Conservation (phyloP, 1,140 invertebrate species). For the Nephila pilipes region DNA sequence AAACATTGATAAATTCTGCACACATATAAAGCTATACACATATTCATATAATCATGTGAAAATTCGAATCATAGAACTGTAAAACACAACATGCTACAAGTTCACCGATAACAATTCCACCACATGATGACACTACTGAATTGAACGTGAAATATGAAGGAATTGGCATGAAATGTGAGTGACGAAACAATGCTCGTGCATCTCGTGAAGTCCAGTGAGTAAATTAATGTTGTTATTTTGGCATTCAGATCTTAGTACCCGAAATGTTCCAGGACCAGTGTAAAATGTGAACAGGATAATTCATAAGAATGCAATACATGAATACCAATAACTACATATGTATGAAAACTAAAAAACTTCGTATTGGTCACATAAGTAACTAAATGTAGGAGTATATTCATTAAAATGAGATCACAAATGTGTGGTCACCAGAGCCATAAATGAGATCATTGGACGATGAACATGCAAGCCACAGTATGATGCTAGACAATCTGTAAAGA, state of each 20-base stretch:
- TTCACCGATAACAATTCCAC: neutral
- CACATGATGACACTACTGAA: neutral
- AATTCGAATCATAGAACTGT: neutral
- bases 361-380: conserved; percentile 40
- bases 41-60: neutral
- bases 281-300: conserved; percentile 34
- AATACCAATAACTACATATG: conserved; percentile 51
- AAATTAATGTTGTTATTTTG: neutral
- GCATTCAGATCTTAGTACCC: conserved; percentile 41
- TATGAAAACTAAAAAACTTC: conserved; percentile 39
- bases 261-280: conserved; percentile 24
- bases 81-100: conserved; percentile 7
- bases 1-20: neutral
- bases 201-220: neutral
- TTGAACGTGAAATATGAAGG: neutral
- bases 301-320: conserved; percentile 16
- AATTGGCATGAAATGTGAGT: conserved; percentile 15
- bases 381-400: conserved; percentile 17
- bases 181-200: neutral
- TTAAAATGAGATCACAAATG: conserved; percentile 60
- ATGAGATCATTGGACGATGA: conserved; percentile 64
- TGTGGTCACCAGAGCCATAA: conserved; percentile 27
- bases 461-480: conserved; percentile 51
- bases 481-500: conserved; percentile 35
- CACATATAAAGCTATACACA: neutral